phyloP scores from a whole-genome alignment of 2,888 invertebrate genomes.

The Sesia apiformis region DNA sequence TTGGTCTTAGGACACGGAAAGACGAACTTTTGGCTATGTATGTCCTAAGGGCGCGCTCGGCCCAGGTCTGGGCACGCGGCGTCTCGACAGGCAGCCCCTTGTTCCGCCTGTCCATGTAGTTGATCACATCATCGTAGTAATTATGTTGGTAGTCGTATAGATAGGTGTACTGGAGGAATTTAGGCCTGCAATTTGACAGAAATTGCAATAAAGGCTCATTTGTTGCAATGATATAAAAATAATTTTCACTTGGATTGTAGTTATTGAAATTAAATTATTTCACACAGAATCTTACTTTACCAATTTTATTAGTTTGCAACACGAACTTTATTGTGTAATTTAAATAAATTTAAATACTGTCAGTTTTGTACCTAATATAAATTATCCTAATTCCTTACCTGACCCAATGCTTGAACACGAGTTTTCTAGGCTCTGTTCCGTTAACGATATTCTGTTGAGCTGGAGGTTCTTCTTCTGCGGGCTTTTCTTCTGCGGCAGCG shows the following conservation, averaged over 20 bases:
- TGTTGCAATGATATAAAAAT: neutral
- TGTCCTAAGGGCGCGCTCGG: slow-evolving; percentile 84
- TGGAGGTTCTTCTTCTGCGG: slow-evolving; percentile 58
- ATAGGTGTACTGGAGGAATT: slow-evolving; percentile 87
- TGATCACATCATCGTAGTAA: slow-evolving; percentile 90
- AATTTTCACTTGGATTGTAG: too few species aligned
- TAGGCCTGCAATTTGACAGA: slow-evolving; percentile 73
- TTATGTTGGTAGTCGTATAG: slow-evolving; percentile 89
- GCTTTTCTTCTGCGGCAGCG: slow-evolving; percentile 37
- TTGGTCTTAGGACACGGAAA: slow-evolving; percentile 79
- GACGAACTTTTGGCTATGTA: slow-evolving; percentile 80
- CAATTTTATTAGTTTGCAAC: neutral
- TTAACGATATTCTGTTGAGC: slow-evolving; percentile 48
- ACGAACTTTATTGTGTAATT: too few species aligned
- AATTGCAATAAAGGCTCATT: neutral
- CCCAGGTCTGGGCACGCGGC: slow-evolving; percentile 90
- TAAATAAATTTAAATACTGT: too few species aligned
- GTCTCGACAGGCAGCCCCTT: slow-evolving; percentile 80
- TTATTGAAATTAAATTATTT: too few species aligned
- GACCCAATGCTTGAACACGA: slow-evolving; percentile 88
- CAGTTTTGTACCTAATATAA: neutral
- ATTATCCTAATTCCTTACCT: slow-evolving; percentile 60
- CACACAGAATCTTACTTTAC: too few species aligned
- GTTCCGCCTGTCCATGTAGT: slow-evolving; percentile 85
- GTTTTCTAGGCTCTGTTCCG: slow-evolving; percentile 77